These are phyloP conservation scores for Numenius arquata DNA, from an alignment of 2,113 vertebrate genomes.

Conservation along the genomic window DNA sequence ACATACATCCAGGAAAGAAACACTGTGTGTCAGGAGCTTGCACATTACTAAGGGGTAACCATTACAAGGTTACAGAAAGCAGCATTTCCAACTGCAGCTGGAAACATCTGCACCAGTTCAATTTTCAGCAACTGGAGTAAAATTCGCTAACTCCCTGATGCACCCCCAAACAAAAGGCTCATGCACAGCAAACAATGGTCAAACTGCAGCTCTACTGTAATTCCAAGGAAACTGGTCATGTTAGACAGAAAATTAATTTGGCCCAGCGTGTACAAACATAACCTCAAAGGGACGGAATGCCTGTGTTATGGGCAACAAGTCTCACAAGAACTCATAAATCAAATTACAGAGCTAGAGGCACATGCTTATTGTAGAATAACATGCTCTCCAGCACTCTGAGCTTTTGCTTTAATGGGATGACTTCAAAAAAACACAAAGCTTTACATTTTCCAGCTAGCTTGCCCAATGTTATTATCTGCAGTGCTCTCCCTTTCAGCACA, in stretches of 20 bases:
- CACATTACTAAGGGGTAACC: not conserved
- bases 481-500: not conserved
- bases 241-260: not conserved
- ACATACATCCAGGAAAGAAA: not conserved
- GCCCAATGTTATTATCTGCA: not conserved
- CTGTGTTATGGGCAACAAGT: not conserved
- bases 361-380: not conserved
- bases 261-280: not conserved
- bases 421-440: not conserved
- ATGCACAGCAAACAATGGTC: fast-evolving
- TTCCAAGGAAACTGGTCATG: fast-evolving
- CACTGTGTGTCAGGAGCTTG: not conserved
- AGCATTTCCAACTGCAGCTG: not conserved
- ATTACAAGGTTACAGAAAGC: not conserved
- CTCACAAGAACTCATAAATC: not conserved
- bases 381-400: not conserved
- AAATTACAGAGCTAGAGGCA: not conserved
- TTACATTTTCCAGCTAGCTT: not conserved
- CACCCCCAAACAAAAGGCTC: not conserved
- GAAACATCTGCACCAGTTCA: not conserved
- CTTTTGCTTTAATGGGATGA: not conserved
- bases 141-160: not conserved
- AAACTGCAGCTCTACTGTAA: not conserved
- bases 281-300: not conserved
- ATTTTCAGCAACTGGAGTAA: not conserved